Evolutionary conservation across 1,140 invertebrate genomes (phyloP).

Genomic region (Coenobita brevimanus): DNA sequence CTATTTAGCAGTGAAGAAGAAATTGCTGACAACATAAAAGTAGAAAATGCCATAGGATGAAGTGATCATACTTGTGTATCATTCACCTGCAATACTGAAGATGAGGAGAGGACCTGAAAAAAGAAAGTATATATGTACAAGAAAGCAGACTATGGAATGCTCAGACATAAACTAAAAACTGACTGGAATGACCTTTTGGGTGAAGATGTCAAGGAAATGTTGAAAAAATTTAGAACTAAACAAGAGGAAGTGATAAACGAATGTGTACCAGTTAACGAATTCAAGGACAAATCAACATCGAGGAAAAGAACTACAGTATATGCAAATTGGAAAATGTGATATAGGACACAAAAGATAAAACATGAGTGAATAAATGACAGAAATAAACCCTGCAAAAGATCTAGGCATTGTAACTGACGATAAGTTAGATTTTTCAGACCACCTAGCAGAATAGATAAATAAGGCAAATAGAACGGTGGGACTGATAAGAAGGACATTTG

Average conservation of each 20-base stretch:
- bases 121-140: constrained; percentile 28
- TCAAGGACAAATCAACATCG: background rate
- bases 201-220: constrained; percentile 14
- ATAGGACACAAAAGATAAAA: too few relatives aligned
- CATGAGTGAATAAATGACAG: too few relatives aligned
- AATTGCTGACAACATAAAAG: background rate
- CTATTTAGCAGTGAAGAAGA: background rate
- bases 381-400: too few relatives aligned
- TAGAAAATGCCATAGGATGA: constrained; percentile 9
- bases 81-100: background rate
- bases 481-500: too few relatives aligned
- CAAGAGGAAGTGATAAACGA: background rate
- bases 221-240: constrained; percentile 14
- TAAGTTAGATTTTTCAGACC: too few relatives aligned
- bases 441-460: too few relatives aligned
- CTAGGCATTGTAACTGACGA: too few relatives aligned
- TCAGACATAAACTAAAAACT: constrained; percentile 1
- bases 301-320: background rate
- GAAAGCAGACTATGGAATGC: background rate
- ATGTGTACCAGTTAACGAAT: background rate
- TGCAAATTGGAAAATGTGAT: constrained; percentile 16
- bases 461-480: too few relatives aligned
- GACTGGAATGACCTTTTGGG: background rate
- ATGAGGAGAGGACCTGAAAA: background rate
- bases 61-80: constrained; percentile 3